Evolutionary conservation across 2,797 vertebrate species (phyloP).

Genomic region (Thunnus albacares): DNA sequence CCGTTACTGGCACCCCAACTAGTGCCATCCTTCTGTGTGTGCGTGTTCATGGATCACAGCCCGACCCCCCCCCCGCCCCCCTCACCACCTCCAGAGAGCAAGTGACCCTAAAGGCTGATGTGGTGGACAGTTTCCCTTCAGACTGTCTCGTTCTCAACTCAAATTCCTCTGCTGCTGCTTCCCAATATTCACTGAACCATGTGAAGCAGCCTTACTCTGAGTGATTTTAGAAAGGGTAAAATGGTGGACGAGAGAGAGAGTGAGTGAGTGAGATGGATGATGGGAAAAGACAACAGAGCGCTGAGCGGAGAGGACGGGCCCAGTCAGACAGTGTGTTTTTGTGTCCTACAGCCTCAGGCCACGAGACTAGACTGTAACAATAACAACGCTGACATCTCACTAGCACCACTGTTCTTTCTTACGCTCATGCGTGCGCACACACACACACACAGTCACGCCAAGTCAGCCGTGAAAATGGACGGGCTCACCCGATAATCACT

Average conservation of each 20-base stretch:
- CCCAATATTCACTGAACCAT: slow-evolving; percentile 63
- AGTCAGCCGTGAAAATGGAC: slow-evolving; percentile 73
- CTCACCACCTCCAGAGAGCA: slow-evolving; percentile 16
- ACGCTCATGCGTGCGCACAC: slow-evolving; percentile 9
- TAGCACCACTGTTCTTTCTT: slow-evolving; percentile 71
- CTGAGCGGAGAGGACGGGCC: slow-evolving; percentile 62
- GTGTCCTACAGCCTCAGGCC: slow-evolving; percentile 83
- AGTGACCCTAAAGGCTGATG: slow-evolving; percentile 48
- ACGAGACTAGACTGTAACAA: slow-evolving; percentile 81
- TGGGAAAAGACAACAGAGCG: slow-evolving; percentile 73
- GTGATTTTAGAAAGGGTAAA: slow-evolving; percentile 59
- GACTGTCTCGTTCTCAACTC: slow-evolving; percentile 31
- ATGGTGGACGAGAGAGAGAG: slow-evolving; percentile 50
- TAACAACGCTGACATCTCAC: slow-evolving; percentile 80
- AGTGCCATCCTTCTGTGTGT: slow-evolving; percentile 34
- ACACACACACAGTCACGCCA: slow-evolving; percentile 36
- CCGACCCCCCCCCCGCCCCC: not conserved
- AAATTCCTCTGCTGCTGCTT: slow-evolving; percentile 23
- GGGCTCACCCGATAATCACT: slow-evolving; percentile 49
- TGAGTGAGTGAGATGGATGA: slow-evolving; percentile 55
- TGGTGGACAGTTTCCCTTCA: slow-evolving; percentile 34
- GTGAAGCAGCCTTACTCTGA: slow-evolving; percentile 36
- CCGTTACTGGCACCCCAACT: slow-evolving; percentile 39
- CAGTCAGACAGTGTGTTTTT: slow-evolving; percentile 81
- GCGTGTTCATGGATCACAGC: slow-evolving; percentile 47